phyloP scores from a whole-genome alignment of 2,113 vertebrate genomes.

The Rhizomys pruinosus region DNA sequence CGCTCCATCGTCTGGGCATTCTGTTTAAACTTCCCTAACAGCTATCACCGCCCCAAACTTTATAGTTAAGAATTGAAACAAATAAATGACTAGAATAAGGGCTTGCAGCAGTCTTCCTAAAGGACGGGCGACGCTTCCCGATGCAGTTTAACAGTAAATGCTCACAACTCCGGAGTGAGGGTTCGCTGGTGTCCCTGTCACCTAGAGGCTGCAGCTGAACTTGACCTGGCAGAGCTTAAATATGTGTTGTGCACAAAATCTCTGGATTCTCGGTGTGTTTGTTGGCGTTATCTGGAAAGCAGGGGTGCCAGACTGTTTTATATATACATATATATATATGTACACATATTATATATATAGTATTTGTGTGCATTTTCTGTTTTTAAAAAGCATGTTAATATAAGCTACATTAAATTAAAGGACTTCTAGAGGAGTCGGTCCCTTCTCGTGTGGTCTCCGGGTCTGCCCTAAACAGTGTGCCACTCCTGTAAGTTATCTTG shows the following conservation, averaged over 20 bases:
- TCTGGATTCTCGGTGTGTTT: neutral
- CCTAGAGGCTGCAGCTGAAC: neutral
- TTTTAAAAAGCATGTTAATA: neutral
- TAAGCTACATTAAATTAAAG: neutral
- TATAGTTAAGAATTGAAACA: neutral
- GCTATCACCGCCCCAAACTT: neutral
- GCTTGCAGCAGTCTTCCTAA: neutral
- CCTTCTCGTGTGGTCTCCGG: neutral
- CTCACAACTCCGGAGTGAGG: neutral
- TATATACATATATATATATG: no score
- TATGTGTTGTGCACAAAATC: neutral
- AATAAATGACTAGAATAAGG: neutral
- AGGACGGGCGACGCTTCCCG: neutral
- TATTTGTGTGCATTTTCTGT: neutral
- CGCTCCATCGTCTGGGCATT: neutral
- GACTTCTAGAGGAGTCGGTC: neutral
- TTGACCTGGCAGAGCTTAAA: neutral
- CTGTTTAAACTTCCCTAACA: neutral
- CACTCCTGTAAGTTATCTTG: neutral
- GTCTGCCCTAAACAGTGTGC: neutral
- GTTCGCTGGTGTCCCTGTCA: neutral
- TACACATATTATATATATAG: no score
- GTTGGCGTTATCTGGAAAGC: slow-evolving; percentile 22
- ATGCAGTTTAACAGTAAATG: neutral
- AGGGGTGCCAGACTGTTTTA: neutral